Evolutionary conservation across 1,140 invertebrate genomes (phyloP).

Genomic region (Chironomus tepperi): DNA sequence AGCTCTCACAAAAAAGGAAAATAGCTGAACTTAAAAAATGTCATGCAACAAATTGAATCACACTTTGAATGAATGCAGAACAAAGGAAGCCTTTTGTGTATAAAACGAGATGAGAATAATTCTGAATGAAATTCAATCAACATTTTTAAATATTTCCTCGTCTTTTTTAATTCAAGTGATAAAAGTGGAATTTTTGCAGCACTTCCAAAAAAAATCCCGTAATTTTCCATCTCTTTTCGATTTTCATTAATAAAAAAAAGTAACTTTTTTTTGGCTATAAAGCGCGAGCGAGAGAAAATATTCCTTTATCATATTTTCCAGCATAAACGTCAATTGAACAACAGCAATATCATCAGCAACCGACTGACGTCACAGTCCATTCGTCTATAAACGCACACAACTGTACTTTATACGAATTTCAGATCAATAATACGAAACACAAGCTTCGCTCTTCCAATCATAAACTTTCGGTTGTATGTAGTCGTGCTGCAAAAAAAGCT

Average conservation of each 20-base stretch:
- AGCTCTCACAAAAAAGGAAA: no score
- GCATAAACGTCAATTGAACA: slow-evolving; percentile 1
- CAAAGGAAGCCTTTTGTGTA: no score
- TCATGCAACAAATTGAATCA: no score
- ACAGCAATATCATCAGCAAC: not conserved
- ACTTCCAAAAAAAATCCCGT: not conserved
- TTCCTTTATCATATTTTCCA: no score
- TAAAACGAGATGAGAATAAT: no score
- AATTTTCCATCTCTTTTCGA: not conserved
- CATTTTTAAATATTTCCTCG: not conserved
- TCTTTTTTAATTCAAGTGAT: no score
- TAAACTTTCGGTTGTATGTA: not conserved
- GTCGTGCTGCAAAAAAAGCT: not conserved
- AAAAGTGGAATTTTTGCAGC: not conserved
- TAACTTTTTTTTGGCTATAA: not conserved
- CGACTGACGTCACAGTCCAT: slow-evolving; percentile 7
- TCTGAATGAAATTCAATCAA: slow-evolving; percentile 9
- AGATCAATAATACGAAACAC: slow-evolving; percentile 2
- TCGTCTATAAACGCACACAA: not conserved
- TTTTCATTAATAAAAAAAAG: slow-evolving; percentile 22
- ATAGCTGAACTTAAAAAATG: no score
- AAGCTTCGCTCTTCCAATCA: not conserved
- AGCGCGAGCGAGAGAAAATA: slow-evolving; percentile 1
- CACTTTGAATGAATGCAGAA: no score
- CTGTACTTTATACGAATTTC: not conserved